Percentiles rank a stretch among this genome's conserved stretches.
Conservation (phyloP, 2,113 vertebrate species). For the Tretioscincus oriximinensis region DNA sequence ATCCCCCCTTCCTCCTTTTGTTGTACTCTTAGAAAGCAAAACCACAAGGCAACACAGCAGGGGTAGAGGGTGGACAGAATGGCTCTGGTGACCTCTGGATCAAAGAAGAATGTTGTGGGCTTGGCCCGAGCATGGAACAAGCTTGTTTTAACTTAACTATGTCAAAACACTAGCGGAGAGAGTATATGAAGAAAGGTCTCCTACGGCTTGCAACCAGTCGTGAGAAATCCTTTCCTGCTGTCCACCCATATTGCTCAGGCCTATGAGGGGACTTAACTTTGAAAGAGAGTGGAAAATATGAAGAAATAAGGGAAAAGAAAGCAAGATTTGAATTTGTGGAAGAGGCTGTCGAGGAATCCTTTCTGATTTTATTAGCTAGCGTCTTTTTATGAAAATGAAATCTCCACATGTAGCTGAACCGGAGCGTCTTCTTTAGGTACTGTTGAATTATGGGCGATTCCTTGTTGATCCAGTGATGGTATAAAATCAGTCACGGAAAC, state of each 20-base stretch:
- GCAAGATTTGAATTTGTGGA: accelerated
- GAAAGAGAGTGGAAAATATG: background rate
- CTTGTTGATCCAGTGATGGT: too few relatives aligned
- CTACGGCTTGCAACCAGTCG: conserved; percentile 6
- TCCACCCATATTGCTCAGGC: background rate
- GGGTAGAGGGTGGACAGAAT: background rate
- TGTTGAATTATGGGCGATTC: too few relatives aligned
- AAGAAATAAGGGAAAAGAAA: background rate
- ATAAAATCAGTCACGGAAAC: too few relatives aligned
- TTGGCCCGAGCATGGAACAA: conserved; percentile 24
- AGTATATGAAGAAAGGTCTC: conserved; percentile 45
- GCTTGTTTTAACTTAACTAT: conserved; percentile 61
- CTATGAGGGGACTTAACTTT: background rate
- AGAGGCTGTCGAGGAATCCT: accelerated
- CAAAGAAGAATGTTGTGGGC: conserved; percentile 46
- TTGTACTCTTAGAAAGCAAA: conserved; percentile 19
- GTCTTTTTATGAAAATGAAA: too few relatives aligned
- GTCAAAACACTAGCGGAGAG: conserved; percentile 60
- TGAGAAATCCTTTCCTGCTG: conserved; percentile 28
- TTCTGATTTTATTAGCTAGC: too few relatives aligned
- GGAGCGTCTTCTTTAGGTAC: too few relatives aligned
- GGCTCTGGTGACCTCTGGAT: conserved; percentile 24
- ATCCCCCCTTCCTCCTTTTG: background rate
- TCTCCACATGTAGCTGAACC: too few relatives aligned
- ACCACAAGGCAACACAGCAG: conserved; percentile 33